Percentiles rank a stretch among this genome's conserved stretches.
phyloP scores from a whole-genome alignment of 2,797 vertebrate species.

The Microctenopoma lineatum region DNA sequence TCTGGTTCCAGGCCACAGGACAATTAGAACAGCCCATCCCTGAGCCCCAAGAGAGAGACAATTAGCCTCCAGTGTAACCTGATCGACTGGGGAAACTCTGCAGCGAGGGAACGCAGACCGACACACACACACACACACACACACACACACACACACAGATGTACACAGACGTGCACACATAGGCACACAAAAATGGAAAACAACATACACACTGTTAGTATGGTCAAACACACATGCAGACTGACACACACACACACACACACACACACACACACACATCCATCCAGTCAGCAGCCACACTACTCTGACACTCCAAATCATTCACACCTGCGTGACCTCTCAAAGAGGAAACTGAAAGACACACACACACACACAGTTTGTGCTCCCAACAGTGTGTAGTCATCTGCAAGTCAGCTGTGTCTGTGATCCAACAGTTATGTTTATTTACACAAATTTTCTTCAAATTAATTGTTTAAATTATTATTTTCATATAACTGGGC shows the following conservation, averaged over 20 bases:
- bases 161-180: constrained; percentile 33
- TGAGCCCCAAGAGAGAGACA: constrained; percentile 77
- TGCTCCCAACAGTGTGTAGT: constrained; percentile 23
- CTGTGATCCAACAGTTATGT: constrained; percentile 27
- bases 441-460: constrained; percentile 25
- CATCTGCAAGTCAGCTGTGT: constrained; percentile 14
- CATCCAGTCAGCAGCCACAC: constrained; percentile 31
- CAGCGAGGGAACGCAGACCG: constrained; percentile 48
- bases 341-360: constrained; percentile 63
- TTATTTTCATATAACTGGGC: constrained; percentile 27
- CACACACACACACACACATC: constrained; percentile 38
- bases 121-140: constrained; percentile 26
- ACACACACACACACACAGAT: constrained; percentile 49
- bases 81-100: constrained; percentile 76
- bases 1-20: constrained; percentile 80
- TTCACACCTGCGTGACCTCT: constrained; percentile 77
- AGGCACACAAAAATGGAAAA: constrained; percentile 15
- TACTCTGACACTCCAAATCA: constrained; percentile 73
- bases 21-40: constrained; percentile 79
- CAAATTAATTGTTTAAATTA: constrained; percentile 36
- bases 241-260: constrained; percentile 40
- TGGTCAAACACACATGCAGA: constrained; percentile 30
- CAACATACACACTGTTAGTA: constrained; percentile 36
- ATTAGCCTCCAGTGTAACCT: constrained; percentile 81
- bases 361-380: constrained; percentile 26